phyloP scores from a whole-genome alignment of 2,888 invertebrate genomes.

The Drosophila glabriapex region DNA sequence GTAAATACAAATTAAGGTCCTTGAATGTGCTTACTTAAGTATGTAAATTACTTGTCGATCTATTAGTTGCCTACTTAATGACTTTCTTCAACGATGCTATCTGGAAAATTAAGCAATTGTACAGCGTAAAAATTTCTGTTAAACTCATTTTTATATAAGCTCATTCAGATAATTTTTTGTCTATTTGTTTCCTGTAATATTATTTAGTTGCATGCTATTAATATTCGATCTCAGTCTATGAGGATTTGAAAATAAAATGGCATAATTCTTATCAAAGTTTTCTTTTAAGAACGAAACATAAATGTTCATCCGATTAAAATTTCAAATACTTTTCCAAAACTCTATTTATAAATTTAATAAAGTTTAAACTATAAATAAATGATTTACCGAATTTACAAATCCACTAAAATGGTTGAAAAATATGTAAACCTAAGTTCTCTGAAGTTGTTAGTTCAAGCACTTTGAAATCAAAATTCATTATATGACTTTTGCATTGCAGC shows the following conservation, averaged over 20 bases:
- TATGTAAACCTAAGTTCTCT: neutral
- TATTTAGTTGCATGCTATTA: neutral
- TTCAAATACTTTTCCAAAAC: neutral
- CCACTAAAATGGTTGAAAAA: neutral
- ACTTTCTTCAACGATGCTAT: neutral
- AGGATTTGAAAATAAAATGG: neutral
- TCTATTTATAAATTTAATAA: neutral
- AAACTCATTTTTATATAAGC: neutral
- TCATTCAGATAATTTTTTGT: neutral
- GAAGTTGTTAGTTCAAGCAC: neutral
- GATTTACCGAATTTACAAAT: neutral
- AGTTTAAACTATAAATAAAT: neutral
- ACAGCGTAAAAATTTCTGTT: neutral
- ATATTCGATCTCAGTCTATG: neutral
- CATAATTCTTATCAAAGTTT: neutral
- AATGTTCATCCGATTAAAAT: neutral
- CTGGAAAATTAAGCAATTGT: neutral
- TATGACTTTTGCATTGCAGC: neutral
- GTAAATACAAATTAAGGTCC: conserved; percentile 7
- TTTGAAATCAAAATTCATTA: neutral
- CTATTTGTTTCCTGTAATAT: neutral
- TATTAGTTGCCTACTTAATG: neutral
- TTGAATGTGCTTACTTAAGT: conserved; percentile 6
- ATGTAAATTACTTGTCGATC: conserved; percentile 6
- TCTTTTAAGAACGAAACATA: neutral